Evolutionary conservation across 2,888 invertebrate species (phyloP), one percentile per base, ranked within the genome.

Genomic region (Erynnis tages): DNA sequence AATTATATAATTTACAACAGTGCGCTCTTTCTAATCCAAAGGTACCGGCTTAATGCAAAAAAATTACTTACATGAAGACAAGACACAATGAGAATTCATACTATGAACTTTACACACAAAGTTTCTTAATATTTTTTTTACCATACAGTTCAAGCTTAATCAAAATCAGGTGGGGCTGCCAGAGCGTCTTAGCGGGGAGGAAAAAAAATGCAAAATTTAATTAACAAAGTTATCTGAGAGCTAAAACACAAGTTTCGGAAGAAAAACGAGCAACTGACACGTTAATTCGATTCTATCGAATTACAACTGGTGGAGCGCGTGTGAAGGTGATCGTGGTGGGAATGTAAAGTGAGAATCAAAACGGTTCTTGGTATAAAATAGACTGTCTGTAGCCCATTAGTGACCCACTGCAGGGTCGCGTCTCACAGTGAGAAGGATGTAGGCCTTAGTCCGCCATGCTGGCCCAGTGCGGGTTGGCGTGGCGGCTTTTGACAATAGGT

Each of bases 231-330:
- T 87, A 75, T 79, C 79, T 76, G 65, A 58, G 58, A 72, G 82
- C 80, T 85, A 79, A 87, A 87, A 87, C 81, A 82, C 82, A 88
- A 89, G 87, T 88, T 89, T 74, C 65, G 65, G 57, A 81, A 86
- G 86, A 85, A 87, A 86, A 89, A 85, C 83, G 87, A 79, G 78
- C 69, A 79, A 72, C 76, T 78, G 79, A 83, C 85, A 78, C 82
- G 83, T 79, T 86, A 87, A 89, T 86, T 88, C 74, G 81, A 86
- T 88, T 85, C 71, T 66, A 65, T 76, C 70, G 81, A 80, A 83
- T 85, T 87, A 83, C 78, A 75, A 76, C 77, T 73, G 80, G 69
- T 73, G 69, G 67, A 61, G 73, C 62, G 69, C 72, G 81, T 79
- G 84, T 79, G 74, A 74, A 73, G 64, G 63, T 63, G 68, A 69